phyloP scores from a whole-genome alignment of 1,140 invertebrate species.

The Penaeus vannamei region DNA sequence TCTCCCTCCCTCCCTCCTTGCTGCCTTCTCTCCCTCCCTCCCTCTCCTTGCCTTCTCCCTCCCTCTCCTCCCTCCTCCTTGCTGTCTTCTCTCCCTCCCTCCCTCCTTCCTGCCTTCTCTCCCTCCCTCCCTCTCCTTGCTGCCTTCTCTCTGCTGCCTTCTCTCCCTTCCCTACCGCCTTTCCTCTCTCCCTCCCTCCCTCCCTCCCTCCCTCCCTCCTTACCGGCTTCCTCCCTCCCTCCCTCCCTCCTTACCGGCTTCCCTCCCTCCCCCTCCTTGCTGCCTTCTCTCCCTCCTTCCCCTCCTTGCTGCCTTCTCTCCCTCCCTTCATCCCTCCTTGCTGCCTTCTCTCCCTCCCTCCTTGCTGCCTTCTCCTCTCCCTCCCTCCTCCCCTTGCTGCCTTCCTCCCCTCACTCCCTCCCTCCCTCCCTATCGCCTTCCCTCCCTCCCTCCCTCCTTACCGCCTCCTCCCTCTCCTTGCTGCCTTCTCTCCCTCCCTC shows the following conservation, averaged over 20 bases:
- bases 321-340: background rate
- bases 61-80: background rate
- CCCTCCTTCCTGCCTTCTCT: background rate
- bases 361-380: background rate
- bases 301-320: background rate
- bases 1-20: no score
- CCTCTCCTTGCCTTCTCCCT: background rate
- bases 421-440: background rate
- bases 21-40: background rate
- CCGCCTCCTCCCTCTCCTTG: background rate
- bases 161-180: background rate
- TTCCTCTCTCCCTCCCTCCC: background rate
- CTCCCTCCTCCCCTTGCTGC: background rate
- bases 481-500: background rate
- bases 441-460: background rate
- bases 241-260: background rate
- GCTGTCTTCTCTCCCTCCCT: background rate
- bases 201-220: background rate
- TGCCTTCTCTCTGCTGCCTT: background rate
- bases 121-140: background rate
- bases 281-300: background rate
- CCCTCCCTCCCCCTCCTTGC: background rate
- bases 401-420: background rate
- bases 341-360: background rate
- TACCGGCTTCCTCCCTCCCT: background rate